Evolutionary conservation across 2,888 invertebrate genomes (phyloP).

Genomic region (Eurytoma adleriae): DNA sequence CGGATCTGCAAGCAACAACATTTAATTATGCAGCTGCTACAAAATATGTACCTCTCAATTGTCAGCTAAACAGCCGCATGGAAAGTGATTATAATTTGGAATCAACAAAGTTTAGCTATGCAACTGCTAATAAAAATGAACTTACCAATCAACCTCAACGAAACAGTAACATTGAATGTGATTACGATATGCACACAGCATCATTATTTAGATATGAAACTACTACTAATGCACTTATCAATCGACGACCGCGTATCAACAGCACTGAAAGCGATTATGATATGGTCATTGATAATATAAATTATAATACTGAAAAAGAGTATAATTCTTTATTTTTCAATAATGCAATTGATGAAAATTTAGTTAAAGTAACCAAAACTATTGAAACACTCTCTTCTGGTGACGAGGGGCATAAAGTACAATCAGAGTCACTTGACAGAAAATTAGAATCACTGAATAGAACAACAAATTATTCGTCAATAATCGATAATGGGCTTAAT

Average conservation of each 20-base stretch:
- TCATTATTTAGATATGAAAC: constrained; percentile 43
- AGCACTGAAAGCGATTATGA: not conserved
- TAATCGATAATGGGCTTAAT: not conserved
- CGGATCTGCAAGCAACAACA: constrained; percentile 9
- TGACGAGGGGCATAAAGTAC: constrained; percentile 17
- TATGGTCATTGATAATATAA: not conserved
- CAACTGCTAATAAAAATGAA: not conserved
- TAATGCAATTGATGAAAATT: not conserved
- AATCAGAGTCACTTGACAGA: constrained; percentile 22
- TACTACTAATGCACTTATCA: not conserved
- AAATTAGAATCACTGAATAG: constrained; percentile 8
- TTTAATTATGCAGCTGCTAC: constrained; percentile 40
- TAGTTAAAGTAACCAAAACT: constrained; percentile 35
- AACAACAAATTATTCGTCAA: not conserved
- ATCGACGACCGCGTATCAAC: not conserved
- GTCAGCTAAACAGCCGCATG: too few relatives aligned
- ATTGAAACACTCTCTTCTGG: constrained; percentile 2
- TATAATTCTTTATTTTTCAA: not conserved
- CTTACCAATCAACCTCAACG: not conserved
- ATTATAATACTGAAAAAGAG: not conserved
- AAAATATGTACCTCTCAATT: too few relatives aligned
- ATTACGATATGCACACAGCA: too few relatives aligned
- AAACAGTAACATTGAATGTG: not conserved
- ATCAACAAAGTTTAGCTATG: too few relatives aligned
- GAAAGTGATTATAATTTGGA: too few relatives aligned